Evolutionary conservation across 2,797 vertebrate genomes (phyloP).

Genomic region (Octomys mimax): DNA sequence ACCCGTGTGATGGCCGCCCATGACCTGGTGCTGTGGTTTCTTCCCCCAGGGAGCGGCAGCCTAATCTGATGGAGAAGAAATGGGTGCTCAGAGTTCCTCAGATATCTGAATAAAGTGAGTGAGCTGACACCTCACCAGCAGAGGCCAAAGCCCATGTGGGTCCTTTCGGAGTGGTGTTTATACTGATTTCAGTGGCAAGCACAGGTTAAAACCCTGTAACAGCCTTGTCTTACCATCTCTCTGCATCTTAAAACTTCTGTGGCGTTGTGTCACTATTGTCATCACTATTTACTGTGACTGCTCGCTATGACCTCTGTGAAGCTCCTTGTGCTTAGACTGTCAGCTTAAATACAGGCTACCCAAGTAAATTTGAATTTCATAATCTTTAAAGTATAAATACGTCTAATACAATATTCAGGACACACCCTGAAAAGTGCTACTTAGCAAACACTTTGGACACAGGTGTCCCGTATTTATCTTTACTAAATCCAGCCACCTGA

Average conservation of each 20-base stretch:
- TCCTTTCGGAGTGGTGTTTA: neutral
- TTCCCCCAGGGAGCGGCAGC: neutral
- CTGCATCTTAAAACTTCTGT: neutral
- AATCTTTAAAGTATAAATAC: neutral
- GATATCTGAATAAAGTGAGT: neutral
- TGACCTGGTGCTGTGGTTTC: accelerated
- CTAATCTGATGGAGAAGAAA: neutral
- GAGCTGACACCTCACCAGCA: neutral
- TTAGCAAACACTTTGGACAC: neutral
- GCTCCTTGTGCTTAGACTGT: neutral
- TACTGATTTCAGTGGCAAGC: neutral
- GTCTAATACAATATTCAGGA: neutral
- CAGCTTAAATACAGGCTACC: neutral
- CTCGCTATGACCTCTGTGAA: neutral
- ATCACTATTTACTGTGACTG: neutral
- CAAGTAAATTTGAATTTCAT: neutral
- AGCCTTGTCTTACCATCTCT: neutral
- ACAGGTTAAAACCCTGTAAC: neutral
- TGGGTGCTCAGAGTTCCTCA: neutral
- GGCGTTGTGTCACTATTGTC: accelerated
- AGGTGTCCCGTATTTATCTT: neutral
- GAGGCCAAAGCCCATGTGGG: neutral
- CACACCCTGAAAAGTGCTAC: neutral
- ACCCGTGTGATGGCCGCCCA: too few relatives aligned
- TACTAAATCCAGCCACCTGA: neutral